Conservation (phyloP, 1,140 invertebrate species). For the Orchestia grillus region DNA sequence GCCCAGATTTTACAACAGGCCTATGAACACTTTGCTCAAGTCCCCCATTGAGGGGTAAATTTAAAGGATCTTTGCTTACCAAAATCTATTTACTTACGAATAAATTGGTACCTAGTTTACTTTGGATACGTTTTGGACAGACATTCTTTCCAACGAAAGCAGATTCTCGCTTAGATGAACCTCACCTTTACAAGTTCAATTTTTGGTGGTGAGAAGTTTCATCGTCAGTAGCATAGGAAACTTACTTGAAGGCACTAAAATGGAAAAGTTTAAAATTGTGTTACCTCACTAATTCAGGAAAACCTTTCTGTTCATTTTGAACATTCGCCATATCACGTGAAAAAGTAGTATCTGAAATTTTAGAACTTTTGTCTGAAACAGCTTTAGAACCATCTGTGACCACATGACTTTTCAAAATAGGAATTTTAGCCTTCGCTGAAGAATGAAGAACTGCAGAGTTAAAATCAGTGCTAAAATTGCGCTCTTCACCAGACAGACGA, state of each 20-base stretch:
- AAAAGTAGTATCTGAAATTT: not conserved
- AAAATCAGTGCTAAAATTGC: not conserved
- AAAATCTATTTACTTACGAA: too few species aligned
- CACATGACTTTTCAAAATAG: not conserved
- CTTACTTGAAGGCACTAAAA: not conserved
- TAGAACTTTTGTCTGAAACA: not conserved
- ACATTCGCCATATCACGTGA: not conserved
- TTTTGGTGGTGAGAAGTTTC: too few species aligned
- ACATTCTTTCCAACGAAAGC: too few species aligned
- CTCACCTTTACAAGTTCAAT: too few species aligned
- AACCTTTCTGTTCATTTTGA: not conserved
- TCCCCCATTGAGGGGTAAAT: too few species aligned
- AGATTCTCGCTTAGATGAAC: too few species aligned
- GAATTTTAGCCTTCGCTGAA: not conserved
- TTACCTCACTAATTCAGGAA: not conserved
- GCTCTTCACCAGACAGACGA: conserved; percentile 52
- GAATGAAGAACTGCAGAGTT: not conserved
- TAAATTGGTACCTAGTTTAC: too few species aligned
- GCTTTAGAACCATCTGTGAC: not conserved
- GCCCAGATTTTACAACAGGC: too few species aligned
- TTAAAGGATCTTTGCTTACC: too few species aligned
- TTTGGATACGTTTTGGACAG: too few species aligned
- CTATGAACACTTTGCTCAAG: too few species aligned
- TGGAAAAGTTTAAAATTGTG: not conserved
- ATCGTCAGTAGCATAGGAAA: too few species aligned